Conservation (phyloP, 1,140 invertebrate species). For the Platorchestia sp. region DNA sequence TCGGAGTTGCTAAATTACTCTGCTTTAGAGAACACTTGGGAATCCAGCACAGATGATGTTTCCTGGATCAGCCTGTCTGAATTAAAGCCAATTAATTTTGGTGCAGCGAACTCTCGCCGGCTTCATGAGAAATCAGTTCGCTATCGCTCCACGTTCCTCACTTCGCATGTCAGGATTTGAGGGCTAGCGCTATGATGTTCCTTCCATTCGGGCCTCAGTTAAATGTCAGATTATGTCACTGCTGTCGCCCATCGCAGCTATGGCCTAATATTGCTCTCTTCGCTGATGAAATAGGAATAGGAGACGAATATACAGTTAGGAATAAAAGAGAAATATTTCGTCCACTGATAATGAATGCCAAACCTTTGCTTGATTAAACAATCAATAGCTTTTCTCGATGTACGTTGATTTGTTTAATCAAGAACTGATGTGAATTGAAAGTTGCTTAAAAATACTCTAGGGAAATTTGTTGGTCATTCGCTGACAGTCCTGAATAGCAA, state of each 20-base stretch:
- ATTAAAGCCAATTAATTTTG: not conserved
- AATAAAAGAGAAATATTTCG: too few relatives aligned
- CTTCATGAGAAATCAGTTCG: not conserved
- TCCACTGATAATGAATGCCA: too few relatives aligned
- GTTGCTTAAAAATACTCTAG: too few relatives aligned
- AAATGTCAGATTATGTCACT: not conserved
- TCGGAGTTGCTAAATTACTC: not conserved
- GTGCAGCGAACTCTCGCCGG: not conserved
- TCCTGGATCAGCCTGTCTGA: not conserved
- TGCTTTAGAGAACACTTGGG: not conserved
- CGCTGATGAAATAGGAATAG: too few relatives aligned
- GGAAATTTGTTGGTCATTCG: too few relatives aligned
- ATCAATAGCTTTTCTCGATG: too few relatives aligned
- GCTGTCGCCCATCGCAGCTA: not conserved
- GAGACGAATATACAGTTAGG: too few relatives aligned
- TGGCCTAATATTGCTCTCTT: not conserved
- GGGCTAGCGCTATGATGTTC: not conserved
- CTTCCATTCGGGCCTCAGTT: not conserved
- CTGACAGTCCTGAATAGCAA: too few relatives aligned
- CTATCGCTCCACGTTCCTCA: not conserved
- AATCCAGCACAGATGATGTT: not conserved
- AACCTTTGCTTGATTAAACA: too few relatives aligned
- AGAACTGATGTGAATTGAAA: too few relatives aligned
- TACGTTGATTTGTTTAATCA: too few relatives aligned
- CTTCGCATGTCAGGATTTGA: not conserved